Percentiles rank a stretch among this genome's conserved stretches.
These are phyloP conservation scores for Nibea albiflora DNA, from an alignment of 2,113 vertebrate species.

Conservation along the genomic window DNA sequence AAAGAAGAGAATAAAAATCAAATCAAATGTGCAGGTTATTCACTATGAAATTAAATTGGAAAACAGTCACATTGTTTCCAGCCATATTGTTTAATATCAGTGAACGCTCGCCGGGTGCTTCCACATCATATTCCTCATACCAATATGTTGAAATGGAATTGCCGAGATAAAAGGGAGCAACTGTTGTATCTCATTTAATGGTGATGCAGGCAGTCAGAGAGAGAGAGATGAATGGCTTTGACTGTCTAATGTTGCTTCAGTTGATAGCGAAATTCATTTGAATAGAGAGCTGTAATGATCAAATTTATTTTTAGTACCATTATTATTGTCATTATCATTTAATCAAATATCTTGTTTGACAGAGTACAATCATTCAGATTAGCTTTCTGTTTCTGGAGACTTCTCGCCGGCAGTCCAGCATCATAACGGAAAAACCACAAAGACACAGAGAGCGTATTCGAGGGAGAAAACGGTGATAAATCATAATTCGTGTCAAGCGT, in stretches of 20 bases:
- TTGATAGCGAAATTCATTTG: slow-evolving; percentile 44
- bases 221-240: slow-evolving; percentile 44
- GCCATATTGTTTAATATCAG: slow-evolving; percentile 82
- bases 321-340: slow-evolving; percentile 59
- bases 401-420: slow-evolving; percentile 6
- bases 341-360: slow-evolving; percentile 55
- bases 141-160: slow-evolving; percentile 79
- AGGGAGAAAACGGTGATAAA: background rate
- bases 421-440: background rate
- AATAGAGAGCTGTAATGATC: slow-evolving; percentile 52
- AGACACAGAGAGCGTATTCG: background rate
- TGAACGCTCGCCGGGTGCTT: slow-evolving; percentile 70
- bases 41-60: slow-evolving; percentile 84
- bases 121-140: slow-evolving; percentile 74
- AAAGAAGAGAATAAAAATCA: slow-evolving; percentile 71
- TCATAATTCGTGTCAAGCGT: background rate
- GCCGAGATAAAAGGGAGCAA: slow-evolving; percentile 78
- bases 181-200: slow-evolving; percentile 73
- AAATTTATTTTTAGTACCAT: slow-evolving; percentile 61
- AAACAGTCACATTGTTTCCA: slow-evolving; percentile 78
- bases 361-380: slow-evolving; percentile 40
- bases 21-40: slow-evolving; percentile 82
- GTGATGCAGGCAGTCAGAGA: slow-evolving; percentile 50
- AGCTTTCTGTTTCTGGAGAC: slow-evolving; percentile 12
- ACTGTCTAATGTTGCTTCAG: slow-evolving; percentile 51